Base-by-base conservation (phyloP, 2,888 invertebrate species). In the Ligdia adustata region DNA sequence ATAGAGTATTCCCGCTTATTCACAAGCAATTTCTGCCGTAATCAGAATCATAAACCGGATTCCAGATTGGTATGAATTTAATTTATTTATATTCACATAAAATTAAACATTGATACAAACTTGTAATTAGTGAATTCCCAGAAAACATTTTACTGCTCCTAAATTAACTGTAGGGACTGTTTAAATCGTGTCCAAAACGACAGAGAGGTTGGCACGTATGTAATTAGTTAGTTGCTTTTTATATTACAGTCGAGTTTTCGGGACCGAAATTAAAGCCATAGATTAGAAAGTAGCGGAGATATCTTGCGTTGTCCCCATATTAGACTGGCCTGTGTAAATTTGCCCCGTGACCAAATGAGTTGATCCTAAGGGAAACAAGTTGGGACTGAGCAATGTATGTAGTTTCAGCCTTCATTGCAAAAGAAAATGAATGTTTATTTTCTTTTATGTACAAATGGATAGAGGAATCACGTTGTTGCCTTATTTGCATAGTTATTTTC, bases 301-400 rank as follows among this genome's bases (percentile, higher is more conserved):
- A 73, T 73, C 65, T 72, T 64, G 67, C 72, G 62, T 68, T 70
- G 64, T 60, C 52, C 41, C 67, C 60, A 69, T 69, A 81, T 81
- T 79, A 83, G 76, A 83, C 82, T 83, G 82, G 75, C 69, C 69
- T 70, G 78, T 78, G 83, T 82, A 84, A 83, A 86, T 82, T 82
- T 79, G 69, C 75, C 72, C 75, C 68, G 70, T 75, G 81, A 75
- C 79, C 76, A 78, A 84, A 84, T 82, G 75, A 79, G 80, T 72
- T 71, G 74, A 72, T 77, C 79, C 76, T 71, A 60, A 52, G 77
- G 73, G 76, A 74, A 69, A 53, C 62, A 61, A 55, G 62, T 57
- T 49, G 41, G 46, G 48, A 41, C 51, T 49, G 49, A 48, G 50
- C 48, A 57, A 61, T 60, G 54, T 64, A 52, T 60, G 66, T 61